Conservation (phyloP, 2,888 invertebrate genomes). For the Rotaria sp. region DNA sequence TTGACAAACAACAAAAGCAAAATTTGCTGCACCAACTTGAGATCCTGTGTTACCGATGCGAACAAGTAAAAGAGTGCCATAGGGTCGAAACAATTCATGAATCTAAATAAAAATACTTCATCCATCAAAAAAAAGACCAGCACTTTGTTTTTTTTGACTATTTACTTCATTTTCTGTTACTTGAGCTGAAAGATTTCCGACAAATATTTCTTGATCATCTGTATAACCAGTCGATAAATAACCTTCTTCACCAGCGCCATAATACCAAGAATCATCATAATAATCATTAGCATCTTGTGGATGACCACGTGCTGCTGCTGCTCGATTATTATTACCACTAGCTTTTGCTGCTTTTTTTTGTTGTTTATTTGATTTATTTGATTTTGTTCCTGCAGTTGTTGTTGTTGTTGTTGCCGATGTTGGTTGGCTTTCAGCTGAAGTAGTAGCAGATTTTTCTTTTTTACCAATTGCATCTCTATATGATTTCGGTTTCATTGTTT, state of each 20-base stretch:
- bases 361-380: conserved; percentile 5
- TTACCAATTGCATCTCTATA: neutral
- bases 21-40: neutral
- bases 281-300: neutral
- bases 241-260: neutral
- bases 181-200: neutral
- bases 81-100: neutral
- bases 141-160: neutral
- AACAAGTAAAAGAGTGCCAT: neutral
- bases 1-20: conserved; percentile 19
- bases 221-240: neutral
- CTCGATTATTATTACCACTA: neutral
- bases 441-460: neutral
- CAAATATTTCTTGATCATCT: conserved; percentile 27
- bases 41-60: conserved; percentile 24
- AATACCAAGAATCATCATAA: conserved; percentile 11
- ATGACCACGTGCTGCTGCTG: neutral
- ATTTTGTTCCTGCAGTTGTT: neutral
- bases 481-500: neutral
- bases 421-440: neutral
- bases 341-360: neutral
- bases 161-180: conserved; percentile 2
- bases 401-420: neutral
- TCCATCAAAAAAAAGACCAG: neutral
- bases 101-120: neutral